phyloP scores from a whole-genome alignment of 1,140 invertebrate genomes.

The Heliconius hewitsoni region DNA sequence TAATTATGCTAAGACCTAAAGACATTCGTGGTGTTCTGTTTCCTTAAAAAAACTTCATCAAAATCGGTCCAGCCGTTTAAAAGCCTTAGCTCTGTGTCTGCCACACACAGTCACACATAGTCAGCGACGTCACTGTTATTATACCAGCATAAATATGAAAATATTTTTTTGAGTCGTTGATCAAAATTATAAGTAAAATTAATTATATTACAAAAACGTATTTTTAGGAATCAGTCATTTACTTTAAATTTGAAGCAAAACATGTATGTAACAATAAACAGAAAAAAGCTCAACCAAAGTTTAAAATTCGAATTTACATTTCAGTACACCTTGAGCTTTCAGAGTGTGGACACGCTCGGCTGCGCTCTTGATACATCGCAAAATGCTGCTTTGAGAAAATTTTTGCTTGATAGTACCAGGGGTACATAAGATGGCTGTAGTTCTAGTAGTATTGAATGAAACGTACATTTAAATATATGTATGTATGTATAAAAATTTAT shows the following conservation, averaged over 20 bases:
- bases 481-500: not conserved
- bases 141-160: no score
- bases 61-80: no score
- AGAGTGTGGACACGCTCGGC: slow-evolving; percentile 16
- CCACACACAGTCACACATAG: no score
- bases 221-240: no score
- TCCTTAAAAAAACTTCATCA: no score
- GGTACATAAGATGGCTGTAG: not conserved
- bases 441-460: not conserved
- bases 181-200: no score
- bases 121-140: no score
- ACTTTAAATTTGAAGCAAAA: not conserved
- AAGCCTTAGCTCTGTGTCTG: no score
- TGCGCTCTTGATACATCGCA: slow-evolving; percentile 9
- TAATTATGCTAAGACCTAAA: no score
- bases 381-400: slow-evolving; percentile 23
- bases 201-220: no score
- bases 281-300: not conserved
- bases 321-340: slow-evolving; percentile 27
- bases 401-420: slow-evolving; percentile 17
- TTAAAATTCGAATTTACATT: slow-evolving; percentile 9
- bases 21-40: no score
- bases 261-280: not conserved
- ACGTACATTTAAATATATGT: not conserved
- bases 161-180: no score